These are phyloP conservation scores for Callyntrura sp. DNA, from an alignment of 2,888 invertebrate genomes.

Conservation along the genomic window DNA sequence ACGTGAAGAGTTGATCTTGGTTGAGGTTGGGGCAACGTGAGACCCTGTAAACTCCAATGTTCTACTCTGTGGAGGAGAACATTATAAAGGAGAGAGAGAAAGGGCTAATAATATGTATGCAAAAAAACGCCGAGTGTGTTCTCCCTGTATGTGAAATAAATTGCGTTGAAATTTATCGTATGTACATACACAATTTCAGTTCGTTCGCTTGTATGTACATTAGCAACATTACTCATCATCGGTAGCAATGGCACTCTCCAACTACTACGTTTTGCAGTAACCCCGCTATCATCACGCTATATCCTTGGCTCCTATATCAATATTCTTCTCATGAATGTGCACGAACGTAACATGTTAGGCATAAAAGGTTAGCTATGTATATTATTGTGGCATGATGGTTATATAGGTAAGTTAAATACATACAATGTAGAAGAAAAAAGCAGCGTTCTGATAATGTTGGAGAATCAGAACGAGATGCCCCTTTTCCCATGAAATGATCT, in stretches of 20 bases:
- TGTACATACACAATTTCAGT: constrained; percentile 58
- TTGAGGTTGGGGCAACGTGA: constrained; percentile 54
- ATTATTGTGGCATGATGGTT: background rate
- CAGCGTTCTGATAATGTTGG: background rate
- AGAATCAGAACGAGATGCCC: constrained; percentile 58
- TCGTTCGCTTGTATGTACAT: constrained; percentile 62
- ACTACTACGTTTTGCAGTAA: constrained; percentile 59
- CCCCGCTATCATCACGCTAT: constrained; percentile 39
- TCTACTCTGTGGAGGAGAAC: background rate
- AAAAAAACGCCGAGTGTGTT: background rate
- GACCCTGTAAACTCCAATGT: background rate
- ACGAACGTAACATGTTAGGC: too few species aligned
- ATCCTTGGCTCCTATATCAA: constrained; percentile 78
- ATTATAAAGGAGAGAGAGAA: background rate
- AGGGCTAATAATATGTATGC: background rate
- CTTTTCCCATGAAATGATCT: constrained; percentile 33
- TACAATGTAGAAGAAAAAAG: background rate
- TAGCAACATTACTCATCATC: constrained; percentile 23
- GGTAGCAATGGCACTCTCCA: background rate
- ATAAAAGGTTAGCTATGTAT: too few species aligned
- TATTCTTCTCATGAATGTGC: constrained; percentile 22
- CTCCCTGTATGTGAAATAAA: background rate
- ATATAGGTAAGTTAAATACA: constrained; percentile 10
- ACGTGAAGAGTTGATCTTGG: background rate
- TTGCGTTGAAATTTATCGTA: constrained; percentile 37